A percentile compares a stretch with the other conserved stretches of the same genome.
phyloP scores from a whole-genome alignment of 2,113 vertebrate species.

The Gymnogyps californianus region DNA sequence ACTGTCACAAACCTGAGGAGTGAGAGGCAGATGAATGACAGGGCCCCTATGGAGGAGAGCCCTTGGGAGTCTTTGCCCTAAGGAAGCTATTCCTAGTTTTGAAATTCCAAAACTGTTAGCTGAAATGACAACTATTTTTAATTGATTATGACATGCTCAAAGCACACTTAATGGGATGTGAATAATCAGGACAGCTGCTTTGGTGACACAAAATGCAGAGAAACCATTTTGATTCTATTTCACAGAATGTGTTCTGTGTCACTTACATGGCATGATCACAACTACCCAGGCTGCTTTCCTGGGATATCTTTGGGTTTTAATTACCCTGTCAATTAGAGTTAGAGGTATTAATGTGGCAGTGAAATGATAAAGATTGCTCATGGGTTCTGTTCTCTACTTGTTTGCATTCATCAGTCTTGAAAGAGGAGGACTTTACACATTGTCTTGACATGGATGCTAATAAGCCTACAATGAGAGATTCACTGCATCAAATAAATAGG shows the following conservation, averaged over 20 bases:
- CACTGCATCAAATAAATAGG: not conserved
- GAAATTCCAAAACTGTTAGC: not conserved
- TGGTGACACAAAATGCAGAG: not conserved
- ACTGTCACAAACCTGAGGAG: not conserved
- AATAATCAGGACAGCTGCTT: slow-evolving; percentile 29
- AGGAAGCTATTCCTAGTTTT: not conserved
- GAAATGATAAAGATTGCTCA: slow-evolving; percentile 11
- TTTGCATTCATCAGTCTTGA: slow-evolving; percentile 27
- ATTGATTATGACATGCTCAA: slow-evolving; percentile 14
- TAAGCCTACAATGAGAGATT: not conserved
- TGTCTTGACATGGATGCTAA: slow-evolving; percentile 43
- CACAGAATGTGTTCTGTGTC: not conserved
- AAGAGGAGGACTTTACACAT: slow-evolving; percentile 10
- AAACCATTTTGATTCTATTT: slow-evolving; percentile 34
- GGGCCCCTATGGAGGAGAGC: not conserved
- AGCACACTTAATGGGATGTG: slow-evolving; percentile 19
- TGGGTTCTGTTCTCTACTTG: slow-evolving; percentile 12
- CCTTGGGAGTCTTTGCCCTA: not conserved
- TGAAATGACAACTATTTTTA: slow-evolving; percentile 30
- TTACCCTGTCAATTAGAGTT: slow-evolving; percentile 59
- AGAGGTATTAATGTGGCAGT: slow-evolving; percentile 21
- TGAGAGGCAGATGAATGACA: not conserved
- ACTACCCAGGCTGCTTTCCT: not conserved
- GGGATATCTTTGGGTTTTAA: slow-evolving; percentile 31
- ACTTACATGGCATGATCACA: not conserved